phyloP scores from a whole-genome alignment of 1,140 invertebrate species.

The Bicyclus anynana region DNA sequence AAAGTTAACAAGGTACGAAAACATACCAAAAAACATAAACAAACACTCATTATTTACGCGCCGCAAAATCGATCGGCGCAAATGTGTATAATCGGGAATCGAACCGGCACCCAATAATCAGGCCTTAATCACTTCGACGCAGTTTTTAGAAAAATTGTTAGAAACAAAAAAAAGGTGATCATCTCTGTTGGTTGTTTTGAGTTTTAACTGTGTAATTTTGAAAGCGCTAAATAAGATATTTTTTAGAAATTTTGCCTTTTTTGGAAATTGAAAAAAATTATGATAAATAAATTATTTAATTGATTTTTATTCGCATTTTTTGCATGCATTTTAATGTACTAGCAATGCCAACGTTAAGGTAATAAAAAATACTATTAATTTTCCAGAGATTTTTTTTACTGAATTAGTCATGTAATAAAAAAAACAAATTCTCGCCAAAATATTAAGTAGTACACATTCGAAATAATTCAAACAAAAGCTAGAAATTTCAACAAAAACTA shows the following conservation, averaged over 20 bases:
- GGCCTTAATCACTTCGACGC: conserved; percentile 44
- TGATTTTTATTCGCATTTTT: no score
- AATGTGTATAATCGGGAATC: conserved; percentile 66
- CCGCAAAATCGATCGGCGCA: conserved; percentile 41
- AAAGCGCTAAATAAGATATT: no score
- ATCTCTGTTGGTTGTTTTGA: conserved; percentile 8
- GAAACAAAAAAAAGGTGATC: conserved; percentile 9
- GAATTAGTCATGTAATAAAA: no score
- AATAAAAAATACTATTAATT: no score
- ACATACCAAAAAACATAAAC: conserved; percentile 36
- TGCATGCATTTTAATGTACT: no score
- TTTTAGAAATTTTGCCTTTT: no score
- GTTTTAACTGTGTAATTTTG: neutral
- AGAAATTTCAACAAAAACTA: neutral
- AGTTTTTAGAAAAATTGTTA: conserved; percentile 18
- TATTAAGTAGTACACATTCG: no score
- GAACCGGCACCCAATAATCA: conserved; percentile 56
- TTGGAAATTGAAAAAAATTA: no score
- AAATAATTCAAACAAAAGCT: neutral
- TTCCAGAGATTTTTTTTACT: no score
- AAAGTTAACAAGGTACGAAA: conserved; percentile 3
- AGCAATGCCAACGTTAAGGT: no score
- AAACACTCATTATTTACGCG: conserved; percentile 62
- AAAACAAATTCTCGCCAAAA: no score
- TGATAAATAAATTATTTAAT: no score